Evolutionary conservation across 2,113 vertebrate species (phyloP).

Genomic region (Psittacus erithacus): DNA sequence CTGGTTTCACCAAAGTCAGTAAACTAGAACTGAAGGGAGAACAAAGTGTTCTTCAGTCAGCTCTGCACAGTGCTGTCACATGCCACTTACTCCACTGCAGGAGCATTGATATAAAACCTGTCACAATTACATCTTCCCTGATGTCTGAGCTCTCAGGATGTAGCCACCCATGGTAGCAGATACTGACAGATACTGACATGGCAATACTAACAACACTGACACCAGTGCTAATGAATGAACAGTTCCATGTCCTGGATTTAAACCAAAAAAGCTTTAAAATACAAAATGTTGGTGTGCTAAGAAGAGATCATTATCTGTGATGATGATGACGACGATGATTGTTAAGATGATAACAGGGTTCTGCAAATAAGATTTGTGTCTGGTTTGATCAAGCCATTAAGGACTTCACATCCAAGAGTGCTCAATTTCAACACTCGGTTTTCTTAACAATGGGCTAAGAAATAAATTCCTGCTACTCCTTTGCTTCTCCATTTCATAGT

Average conservation of each 20-base stretch:
- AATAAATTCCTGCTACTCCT: not conserved
- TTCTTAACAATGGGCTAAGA: not conserved
- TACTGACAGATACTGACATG: not conserved
- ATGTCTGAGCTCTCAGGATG: not conserved
- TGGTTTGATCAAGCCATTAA: not conserved
- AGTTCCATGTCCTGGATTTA: not conserved
- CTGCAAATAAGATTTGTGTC: not conserved
- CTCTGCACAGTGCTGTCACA: not conserved
- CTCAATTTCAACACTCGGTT: not conserved
- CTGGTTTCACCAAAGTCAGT: conserved; percentile 28
- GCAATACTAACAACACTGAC: not conserved
- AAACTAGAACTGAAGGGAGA: conserved; percentile 28
- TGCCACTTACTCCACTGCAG: not conserved
- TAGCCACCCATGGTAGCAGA: not conserved
- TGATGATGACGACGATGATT: not conserved
- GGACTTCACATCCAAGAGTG: not conserved
- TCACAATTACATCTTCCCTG: not conserved
- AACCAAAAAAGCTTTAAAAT: not conserved
- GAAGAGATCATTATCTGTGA: not conserved
- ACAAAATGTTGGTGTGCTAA: not conserved
- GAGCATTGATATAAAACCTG: not conserved
- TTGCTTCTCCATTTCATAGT: not conserved
- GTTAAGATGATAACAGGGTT: not conserved
- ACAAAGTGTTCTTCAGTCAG: not conserved
- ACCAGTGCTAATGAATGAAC: not conserved